A percentile compares a stretch with the other conserved stretches of the same genome.
phyloP scores from a whole-genome alignment of 2,888 invertebrate species.

The Tipula unca region DNA sequence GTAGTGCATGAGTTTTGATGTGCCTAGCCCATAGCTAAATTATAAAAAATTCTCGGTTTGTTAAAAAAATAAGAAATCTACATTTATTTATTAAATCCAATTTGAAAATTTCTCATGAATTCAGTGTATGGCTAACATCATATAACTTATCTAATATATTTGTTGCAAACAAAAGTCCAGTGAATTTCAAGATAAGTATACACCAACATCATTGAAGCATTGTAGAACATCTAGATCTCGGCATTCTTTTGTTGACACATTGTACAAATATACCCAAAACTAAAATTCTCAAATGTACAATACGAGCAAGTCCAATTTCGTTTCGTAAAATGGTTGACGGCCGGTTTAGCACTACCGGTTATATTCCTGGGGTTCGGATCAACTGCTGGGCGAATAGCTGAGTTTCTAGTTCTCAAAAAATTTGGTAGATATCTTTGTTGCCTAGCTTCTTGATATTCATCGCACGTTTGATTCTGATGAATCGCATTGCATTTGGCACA shows the following conservation, averaged over 20 bases:
- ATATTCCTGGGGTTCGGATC: background rate
- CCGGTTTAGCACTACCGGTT: background rate
- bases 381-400: background rate
- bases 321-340: background rate
- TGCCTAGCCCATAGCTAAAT: too few relatives aligned
- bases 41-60: too few relatives aligned
- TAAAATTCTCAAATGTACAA: background rate
- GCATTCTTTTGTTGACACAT: background rate
- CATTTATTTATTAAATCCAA: too few relatives aligned
- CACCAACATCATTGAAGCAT: too few relatives aligned
- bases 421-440: background rate
- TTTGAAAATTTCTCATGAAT: too few relatives aligned
- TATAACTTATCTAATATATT: too few relatives aligned
- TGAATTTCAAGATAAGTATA: too few relatives aligned
- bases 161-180: too few relatives aligned
- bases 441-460: background rate
- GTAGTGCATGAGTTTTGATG: too few relatives aligned
- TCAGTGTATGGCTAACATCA: too few relatives aligned
- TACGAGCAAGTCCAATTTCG: background rate
- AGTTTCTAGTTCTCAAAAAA: background rate
- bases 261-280: background rate
- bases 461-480: background rate
- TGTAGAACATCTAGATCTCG: too few relatives aligned
- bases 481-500: background rate
- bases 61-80: too few relatives aligned